Evolutionary conservation across 2,888 invertebrate genomes (phyloP), one percentile per base, ranked within the genome.

Genomic region (Amblyteles armatorius): DNA sequence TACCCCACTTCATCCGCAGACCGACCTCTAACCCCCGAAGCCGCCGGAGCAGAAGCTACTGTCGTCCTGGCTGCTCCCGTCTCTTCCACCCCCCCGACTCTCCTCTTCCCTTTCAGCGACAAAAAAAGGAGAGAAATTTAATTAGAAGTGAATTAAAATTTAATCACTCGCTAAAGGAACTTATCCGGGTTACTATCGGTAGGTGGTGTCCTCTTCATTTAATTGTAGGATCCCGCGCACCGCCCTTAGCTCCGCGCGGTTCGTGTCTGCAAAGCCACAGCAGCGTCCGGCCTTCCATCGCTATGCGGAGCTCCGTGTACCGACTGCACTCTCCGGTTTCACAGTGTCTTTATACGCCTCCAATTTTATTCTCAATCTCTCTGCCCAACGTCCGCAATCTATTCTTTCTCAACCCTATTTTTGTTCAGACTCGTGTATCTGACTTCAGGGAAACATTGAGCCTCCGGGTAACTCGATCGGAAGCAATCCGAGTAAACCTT

Each of bases 111-210:
- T 73, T 78, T 72, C 71, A 60, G 26, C 40, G 19, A 52, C 63
- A 73, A 84, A 77, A 82, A 81, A 83, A 78, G 67, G 78, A 78
- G 90, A 90, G 90, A 92, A 92, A 92, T 93, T 91, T 92, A 93
- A 93, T 93, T 93, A 92, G 91, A 92, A 92, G 91, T 91, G 91
- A 90, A 93, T 93, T 92, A 92, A 92, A 92, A 91, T 92, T 92
- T 91, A 93, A 93, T 92, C 91, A 91, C 90, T 90, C 88, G 89
- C 90, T 89, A 89, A 92, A 90, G 90, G 90, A 92, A 92, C 88
- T 91, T 91, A 91, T 92, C 89, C 89, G 83, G 87, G 86, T 84
- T 81, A 88, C 87, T 90, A 91, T 90, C 89, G 91, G 90, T 88
- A 90, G 89, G 90, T 88, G 90, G 90, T 91, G 88, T 90, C 90